These are phyloP conservation scores for Harpagoxenus sublaevis DNA, from an alignment of 2,888 invertebrate species.

Conservation along the genomic window DNA sequence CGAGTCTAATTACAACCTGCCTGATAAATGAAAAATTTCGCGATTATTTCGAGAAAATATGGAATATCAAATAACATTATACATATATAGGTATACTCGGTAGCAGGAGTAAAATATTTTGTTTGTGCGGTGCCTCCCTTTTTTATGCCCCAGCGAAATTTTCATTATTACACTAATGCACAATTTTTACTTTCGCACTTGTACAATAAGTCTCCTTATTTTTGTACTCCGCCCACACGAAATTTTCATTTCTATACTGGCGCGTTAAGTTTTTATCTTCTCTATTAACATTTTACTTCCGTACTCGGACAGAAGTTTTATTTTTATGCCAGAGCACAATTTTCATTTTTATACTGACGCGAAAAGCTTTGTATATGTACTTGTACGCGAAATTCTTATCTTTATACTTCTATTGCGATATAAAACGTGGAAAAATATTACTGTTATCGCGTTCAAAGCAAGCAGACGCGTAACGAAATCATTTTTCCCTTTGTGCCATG, in stretches of 20 bases:
- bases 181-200: neutral
- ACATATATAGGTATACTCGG: neutral
- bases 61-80: conserved; percentile 6
- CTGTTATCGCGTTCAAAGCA: neutral
- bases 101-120: neutral
- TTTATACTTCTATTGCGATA: neutral
- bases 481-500: neutral
- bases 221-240: neutral
- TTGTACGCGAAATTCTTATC: neutral
- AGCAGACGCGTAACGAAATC: conserved; percentile 10
- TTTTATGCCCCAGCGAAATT: neutral
- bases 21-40: neutral
- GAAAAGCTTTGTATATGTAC: neutral
- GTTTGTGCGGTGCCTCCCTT: neutral
- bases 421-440: conserved; percentile 7
- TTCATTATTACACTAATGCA: neutral
- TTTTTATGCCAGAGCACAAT: neutral
- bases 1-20: neutral
- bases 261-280: neutral
- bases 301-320: neutral
- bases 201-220: neutral
- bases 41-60: conserved; percentile 12
- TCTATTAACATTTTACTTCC: neutral
- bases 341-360: neutral
- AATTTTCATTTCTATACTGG: neutral